phyloP scores from a whole-genome alignment of 2,797 vertebrate genomes.

The Loriculus beryllinus region DNA sequence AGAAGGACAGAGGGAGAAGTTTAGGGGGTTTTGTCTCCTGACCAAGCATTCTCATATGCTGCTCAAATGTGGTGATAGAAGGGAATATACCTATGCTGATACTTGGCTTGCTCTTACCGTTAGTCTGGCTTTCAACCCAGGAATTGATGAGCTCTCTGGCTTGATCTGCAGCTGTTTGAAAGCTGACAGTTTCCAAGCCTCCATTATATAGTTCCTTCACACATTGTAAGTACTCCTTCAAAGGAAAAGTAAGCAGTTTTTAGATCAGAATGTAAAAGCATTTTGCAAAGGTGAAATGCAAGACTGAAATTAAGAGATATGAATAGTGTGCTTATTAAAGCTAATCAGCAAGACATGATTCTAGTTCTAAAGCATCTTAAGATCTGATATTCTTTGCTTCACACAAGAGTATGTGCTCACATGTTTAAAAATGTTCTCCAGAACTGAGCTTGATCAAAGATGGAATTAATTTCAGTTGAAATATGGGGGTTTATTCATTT shows the following conservation, averaged over 20 bases:
- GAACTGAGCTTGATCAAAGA: background rate
- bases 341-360: background rate
- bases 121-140: conserved; percentile 85
- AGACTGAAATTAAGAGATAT: background rate
- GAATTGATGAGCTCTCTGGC: conserved; percentile 81
- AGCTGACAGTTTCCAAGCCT: conserved; percentile 80
- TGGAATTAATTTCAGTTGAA: background rate
- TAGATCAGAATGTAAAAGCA: background rate
- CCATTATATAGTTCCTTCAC: conserved; percentile 74
- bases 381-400: background rate
- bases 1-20: background rate
- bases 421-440: background rate
- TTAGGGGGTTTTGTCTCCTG: background rate
- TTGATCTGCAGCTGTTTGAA: conserved; percentile 65
- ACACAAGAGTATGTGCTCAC: background rate
- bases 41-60: background rate
- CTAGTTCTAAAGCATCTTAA: background rate
- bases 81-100: background rate
- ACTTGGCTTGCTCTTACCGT: conserved; percentile 69
- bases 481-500: accelerated
- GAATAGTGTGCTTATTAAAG: background rate
- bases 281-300: background rate
- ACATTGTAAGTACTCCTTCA: conserved; percentile 49
- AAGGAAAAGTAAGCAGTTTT: background rate
- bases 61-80: background rate